A percentile compares a stretch with the other conserved stretches of the same genome.
phyloP scores from a whole-genome alignment of 2,888 invertebrate genomes.

The Eucera pruinosa region DNA sequence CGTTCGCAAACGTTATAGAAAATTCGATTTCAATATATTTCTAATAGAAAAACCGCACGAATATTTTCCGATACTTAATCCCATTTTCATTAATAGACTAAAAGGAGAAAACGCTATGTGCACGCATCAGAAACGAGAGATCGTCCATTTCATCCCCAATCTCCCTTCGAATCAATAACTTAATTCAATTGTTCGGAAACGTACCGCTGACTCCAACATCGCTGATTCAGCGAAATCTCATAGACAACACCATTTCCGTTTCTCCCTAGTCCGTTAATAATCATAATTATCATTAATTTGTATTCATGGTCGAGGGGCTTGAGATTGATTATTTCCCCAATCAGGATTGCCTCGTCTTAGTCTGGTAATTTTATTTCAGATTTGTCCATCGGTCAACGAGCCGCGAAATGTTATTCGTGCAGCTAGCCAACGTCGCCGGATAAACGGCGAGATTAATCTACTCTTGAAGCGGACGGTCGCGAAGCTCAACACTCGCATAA shows the following conservation, averaged over 20 bases:
- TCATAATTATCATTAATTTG: constrained; percentile 51
- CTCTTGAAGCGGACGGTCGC: constrained; percentile 39
- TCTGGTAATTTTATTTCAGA: constrained; percentile 32
- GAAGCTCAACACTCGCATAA: constrained; percentile 48
- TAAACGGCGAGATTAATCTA: constrained; percentile 62
- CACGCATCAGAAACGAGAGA: neutral
- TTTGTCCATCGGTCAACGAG: constrained; percentile 26
- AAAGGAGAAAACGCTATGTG: too few species aligned
- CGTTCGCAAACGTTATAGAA: too few species aligned
- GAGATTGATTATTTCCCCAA: constrained; percentile 35
- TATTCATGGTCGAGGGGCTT: constrained; percentile 46
- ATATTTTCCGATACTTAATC: too few species aligned
- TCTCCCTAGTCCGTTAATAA: constrained; percentile 30
- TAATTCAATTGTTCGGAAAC: constrained; percentile 11
- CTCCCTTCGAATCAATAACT: constrained; percentile 19
- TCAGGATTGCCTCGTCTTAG: neutral
- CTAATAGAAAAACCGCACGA: too few species aligned
- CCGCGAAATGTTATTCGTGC: constrained; percentile 42
- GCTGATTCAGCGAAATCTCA: constrained; percentile 28
- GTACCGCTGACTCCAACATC: constrained; percentile 10
- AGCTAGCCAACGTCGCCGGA: constrained; percentile 37
- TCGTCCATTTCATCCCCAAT: neutral
- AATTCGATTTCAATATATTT: too few species aligned
- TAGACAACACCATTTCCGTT: neutral
- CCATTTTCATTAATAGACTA: too few species aligned